phyloP scores from a whole-genome alignment of 2,113 vertebrate species.

The Rissa tridactyla region DNA sequence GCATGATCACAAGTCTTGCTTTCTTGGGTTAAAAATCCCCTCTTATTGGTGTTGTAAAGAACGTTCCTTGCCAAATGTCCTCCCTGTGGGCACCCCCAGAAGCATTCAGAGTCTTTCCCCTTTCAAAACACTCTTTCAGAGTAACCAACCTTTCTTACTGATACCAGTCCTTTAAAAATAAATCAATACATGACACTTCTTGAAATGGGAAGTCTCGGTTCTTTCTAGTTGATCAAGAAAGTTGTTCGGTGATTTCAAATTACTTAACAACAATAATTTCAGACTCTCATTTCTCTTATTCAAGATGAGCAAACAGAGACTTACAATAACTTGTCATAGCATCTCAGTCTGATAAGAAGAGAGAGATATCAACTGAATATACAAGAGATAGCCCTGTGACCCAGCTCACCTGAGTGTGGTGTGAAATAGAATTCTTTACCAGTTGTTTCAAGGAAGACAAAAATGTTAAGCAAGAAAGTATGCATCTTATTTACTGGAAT shows the following conservation, averaged over 20 bases:
- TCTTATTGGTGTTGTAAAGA: not conserved
- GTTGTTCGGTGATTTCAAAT: not conserved
- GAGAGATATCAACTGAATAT: not conserved
- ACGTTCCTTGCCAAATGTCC: not conserved
- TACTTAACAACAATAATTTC: not conserved
- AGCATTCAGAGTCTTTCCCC: not conserved
- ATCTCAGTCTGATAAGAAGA: slow-evolving; percentile 2
- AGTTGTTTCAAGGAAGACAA: not conserved
- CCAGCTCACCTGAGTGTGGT: not conserved
- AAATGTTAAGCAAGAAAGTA: not conserved
- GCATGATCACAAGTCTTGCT: not conserved
- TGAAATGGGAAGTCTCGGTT: not conserved
- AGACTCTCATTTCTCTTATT: slow-evolving; percentile 7
- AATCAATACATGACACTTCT: not conserved
- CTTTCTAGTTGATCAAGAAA: not conserved
- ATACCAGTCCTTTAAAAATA: not conserved
- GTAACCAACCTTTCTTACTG: not conserved
- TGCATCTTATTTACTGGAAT: not conserved
- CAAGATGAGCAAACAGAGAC: slow-evolving; percentile 14
- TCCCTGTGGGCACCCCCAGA: not conserved
- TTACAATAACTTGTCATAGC: not conserved
- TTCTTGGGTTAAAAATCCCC: not conserved
- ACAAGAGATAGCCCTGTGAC: not conserved
- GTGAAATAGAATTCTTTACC: not conserved
- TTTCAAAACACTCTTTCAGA: not conserved